Evolutionary conservation across 2,113 vertebrate species (phyloP).

Genomic region (Actenoides hombroni): DNA sequence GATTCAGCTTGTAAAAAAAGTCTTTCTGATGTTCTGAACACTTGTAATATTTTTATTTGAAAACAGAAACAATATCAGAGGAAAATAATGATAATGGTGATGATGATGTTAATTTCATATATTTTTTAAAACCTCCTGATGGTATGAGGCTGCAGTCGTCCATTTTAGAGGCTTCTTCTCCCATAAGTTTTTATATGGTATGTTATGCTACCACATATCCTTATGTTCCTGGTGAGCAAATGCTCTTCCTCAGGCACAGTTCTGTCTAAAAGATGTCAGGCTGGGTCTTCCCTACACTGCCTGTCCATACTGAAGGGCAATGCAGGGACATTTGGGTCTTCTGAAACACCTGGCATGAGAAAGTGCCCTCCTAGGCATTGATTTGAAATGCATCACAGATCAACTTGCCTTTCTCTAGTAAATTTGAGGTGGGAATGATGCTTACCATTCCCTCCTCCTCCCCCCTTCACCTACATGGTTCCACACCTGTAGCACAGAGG

Average conservation of each 20-base stretch:
- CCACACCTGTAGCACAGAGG: not conserved
- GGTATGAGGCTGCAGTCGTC: not conserved
- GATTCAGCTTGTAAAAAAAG: not conserved
- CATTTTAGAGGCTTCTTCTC: not conserved
- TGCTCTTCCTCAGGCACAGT: not conserved
- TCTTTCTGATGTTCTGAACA: not conserved
- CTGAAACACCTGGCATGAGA: not conserved
- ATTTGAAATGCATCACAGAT: not conserved
- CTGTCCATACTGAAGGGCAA: not conserved
- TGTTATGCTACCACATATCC: not conserved
- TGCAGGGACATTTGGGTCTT: not conserved
- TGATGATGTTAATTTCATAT: not conserved
- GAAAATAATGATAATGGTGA: not conserved
- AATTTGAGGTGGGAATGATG: not conserved
- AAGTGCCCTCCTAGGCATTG: not conserved
- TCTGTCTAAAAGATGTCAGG: not conserved
- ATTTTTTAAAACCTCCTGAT: not conserved
- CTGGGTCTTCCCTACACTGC: not conserved
- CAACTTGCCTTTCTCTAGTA: not conserved
- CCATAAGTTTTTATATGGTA: not conserved
- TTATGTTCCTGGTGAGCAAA: not conserved
- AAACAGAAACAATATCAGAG: not conserved
- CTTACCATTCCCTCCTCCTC: not conserved
- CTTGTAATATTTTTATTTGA: not conserved
- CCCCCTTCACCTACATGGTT: not conserved